A percentile compares a stretch with the other conserved stretches of the same genome.
phyloP scores from a whole-genome alignment of 2,888 invertebrate genomes.

The Suillia variegata region DNA sequence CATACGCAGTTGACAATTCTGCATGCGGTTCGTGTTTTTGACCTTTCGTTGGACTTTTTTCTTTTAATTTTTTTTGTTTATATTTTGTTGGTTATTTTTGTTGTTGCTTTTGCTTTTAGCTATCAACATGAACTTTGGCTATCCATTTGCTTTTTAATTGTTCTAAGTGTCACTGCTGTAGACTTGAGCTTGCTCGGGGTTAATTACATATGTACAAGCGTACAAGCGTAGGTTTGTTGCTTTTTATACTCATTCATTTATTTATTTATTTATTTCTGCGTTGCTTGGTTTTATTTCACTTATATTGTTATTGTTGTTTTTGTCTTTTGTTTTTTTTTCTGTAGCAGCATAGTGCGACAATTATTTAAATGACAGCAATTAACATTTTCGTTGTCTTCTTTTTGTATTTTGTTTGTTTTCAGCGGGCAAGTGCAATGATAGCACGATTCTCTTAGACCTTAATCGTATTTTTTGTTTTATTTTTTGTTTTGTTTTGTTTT shows the following conservation, averaged over 20 bases:
- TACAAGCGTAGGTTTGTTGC: no score
- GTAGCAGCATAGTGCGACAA: constrained; percentile 44
- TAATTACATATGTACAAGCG: constrained; percentile 2
- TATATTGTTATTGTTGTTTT: background rate
- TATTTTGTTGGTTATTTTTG: background rate
- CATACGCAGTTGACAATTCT: background rate
- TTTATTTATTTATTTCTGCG: background rate
- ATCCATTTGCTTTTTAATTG: no score
- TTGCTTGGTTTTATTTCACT: background rate
- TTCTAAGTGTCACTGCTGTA: background rate
- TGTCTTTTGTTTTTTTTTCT: background rate
- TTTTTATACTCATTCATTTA: background rate
- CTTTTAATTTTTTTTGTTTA: constrained; percentile 1
- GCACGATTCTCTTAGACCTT: constrained; percentile 13
- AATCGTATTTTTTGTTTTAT: constrained; percentile 10
- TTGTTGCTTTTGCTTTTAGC: no score
- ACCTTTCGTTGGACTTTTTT: background rate
- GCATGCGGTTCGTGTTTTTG: background rate
- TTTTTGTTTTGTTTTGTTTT: no score
- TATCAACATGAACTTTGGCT: no score
- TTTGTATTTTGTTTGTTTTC: background rate
- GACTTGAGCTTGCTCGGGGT: background rate
- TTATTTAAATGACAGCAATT: constrained; percentile 48
- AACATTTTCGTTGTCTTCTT: constrained; percentile 12
- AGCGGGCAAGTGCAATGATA: constrained; percentile 11